These are phyloP conservation scores for Calameuta idolon DNA, from an alignment of 2,888 invertebrate genomes.

Conservation along the genomic window DNA sequence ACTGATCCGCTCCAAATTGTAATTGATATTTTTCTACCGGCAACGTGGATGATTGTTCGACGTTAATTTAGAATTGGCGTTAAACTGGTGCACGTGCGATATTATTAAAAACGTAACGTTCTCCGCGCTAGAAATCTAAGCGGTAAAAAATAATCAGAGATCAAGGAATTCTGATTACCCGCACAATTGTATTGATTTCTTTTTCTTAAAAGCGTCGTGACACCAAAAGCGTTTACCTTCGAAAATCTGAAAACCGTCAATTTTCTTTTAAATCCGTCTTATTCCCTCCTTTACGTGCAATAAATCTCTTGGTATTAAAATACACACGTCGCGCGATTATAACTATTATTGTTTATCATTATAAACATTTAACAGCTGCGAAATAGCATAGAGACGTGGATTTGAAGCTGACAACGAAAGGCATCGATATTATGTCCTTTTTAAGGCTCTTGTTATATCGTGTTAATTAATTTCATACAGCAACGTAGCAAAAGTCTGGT, in stretches of 20 bases:
- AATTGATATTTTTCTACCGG: conserved; percentile 54
- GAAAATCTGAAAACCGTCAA: background rate
- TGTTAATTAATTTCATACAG: background rate
- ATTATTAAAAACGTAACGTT: background rate
- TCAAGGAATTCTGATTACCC: background rate
- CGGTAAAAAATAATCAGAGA: background rate
- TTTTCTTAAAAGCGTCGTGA: background rate
- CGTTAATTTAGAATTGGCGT: background rate
- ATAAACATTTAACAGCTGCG: no score
- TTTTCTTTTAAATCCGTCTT: background rate
- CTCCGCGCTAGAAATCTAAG: background rate
- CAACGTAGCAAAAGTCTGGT: background rate
- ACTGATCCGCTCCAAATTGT: conserved; percentile 80
- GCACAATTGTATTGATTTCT: background rate
- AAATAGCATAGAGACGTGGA: no score
- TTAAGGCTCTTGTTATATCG: background rate
- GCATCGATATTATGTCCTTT: no score
- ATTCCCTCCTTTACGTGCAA: background rate
- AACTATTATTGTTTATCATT: background rate
- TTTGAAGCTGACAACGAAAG: no score
- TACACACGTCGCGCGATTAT: background rate
- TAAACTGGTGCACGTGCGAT: background rate
- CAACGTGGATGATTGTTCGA: background rate
- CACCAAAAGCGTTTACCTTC: background rate
- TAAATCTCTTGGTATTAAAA: background rate